Conservation (phyloP, 2,113 vertebrate genomes). For the Dunckerocampus dactyliophorus region DNA sequence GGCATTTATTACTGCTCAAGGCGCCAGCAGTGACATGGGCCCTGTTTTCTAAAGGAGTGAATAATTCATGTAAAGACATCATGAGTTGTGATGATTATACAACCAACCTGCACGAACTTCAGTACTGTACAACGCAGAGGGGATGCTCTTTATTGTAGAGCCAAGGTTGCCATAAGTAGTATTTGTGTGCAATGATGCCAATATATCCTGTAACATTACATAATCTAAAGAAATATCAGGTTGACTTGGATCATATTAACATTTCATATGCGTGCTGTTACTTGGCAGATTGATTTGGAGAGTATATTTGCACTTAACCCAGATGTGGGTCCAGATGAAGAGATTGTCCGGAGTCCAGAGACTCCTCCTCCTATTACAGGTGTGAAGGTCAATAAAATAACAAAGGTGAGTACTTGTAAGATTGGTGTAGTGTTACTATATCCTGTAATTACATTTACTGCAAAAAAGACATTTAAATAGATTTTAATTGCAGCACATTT, state of each 20-base stretch:
- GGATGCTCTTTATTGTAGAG: not conserved
- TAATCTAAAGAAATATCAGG: not conserved
- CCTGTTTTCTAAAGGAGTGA: slow-evolving; percentile 33
- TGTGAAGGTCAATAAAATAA: slow-evolving; percentile 91
- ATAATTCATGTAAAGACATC: slow-evolving; percentile 49
- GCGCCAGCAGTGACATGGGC: not conserved
- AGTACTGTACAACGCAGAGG: slow-evolving; percentile 3
- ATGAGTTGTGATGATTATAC: slow-evolving; percentile 25
- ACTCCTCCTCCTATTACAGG: slow-evolving; percentile 83
- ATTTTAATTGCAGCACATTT: not conserved
- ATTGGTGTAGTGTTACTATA: not conserved
- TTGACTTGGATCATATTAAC: not conserved
- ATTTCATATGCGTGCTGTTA: slow-evolving; percentile 17
- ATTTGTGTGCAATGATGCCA: not conserved
- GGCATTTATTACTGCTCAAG: slow-evolving; percentile 1
- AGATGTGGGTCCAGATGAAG: slow-evolving; percentile 89
- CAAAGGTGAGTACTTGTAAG: slow-evolving; percentile 80
- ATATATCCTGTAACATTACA: not conserved
- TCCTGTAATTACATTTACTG: not conserved
- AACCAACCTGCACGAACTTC: slow-evolving; percentile 16
- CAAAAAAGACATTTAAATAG: not conserved
- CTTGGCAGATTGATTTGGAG: slow-evolving; percentile 89
- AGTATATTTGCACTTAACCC: slow-evolving; percentile 97
- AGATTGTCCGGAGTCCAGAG: slow-evolving; percentile 83
- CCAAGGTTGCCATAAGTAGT: too few relatives aligned